Evolutionary conservation across 2,888 invertebrate species (phyloP), one percentile per base, ranked within the genome.

Genomic region (Thera britannica): DNA sequence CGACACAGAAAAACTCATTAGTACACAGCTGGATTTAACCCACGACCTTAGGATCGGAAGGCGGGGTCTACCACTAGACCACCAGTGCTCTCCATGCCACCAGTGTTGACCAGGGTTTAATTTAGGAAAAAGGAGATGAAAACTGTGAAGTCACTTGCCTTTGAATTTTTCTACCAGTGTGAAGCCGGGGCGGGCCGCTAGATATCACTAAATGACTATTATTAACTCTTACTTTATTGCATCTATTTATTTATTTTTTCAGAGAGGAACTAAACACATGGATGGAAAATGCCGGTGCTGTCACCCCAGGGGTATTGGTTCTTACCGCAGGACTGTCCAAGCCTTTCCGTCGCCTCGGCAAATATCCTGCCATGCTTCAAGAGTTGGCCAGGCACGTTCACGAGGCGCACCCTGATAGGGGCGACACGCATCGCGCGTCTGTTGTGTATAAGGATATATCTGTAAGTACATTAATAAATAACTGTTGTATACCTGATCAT

Each of bases 311-410:
- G 11, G 95, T 98, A 68, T 94, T 99, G 80, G 97, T 98, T 7
- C 92, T 99, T 71, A 98, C 99, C 1, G 97, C 98, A 11, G 98
- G 98, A 9, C 94, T 99, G 54, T 99, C 99, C 68, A 98, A 98
- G 89, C 99, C 99, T 0, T 99, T 99, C 90, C 96, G 99, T 54
- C 95, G 99, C 56, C 93, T 99, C 68, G 98, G 99, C 81, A 98
- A 98, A 88, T 99, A 99, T 90, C 97, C 98, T 1, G 97, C 97
- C 3, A 97, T 98, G 95, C 93, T 99, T 61, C 98, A 99, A 87
- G 99, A 99, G 86, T 91, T 99, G 71, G 99, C 99, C 78, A 94
- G 99, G 69, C 99, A 99, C 85, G 97, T 99, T 64, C 98, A 98
- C 87, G 98, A 98, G 87, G 97, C 97, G 75, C 99, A 99, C 89